phyloP scores from a whole-genome alignment of 2,888 invertebrate genomes.

The Empis stercorea region DNA sequence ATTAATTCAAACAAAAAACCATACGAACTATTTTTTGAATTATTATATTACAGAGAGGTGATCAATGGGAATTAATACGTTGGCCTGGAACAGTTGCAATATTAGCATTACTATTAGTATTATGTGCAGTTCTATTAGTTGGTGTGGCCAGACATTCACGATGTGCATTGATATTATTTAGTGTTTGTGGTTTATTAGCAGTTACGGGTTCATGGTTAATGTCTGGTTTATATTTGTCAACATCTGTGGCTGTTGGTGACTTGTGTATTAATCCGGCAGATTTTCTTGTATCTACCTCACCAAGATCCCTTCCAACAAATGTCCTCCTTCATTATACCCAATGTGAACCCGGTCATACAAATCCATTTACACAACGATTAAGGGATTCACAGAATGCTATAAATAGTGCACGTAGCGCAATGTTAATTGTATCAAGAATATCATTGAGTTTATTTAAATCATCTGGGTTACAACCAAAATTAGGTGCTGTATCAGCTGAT shows the following conservation, averaged over 20 bases:
- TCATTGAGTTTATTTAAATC: constrained; percentile 35
- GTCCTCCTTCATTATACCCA: constrained; percentile 67
- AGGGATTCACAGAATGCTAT: constrained; percentile 64
- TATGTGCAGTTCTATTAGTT: constrained; percentile 78
- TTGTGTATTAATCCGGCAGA: constrained; percentile 75
- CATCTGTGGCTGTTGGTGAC: constrained; percentile 74
- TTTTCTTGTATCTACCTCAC: constrained; percentile 56
- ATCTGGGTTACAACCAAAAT: constrained; percentile 52
- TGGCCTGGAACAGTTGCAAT: constrained; percentile 87
- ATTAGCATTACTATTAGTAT: constrained; percentile 69
- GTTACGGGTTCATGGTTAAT: constrained; percentile 82
- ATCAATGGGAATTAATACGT: constrained; percentile 60
- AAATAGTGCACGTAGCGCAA: constrained; percentile 37
- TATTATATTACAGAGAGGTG: constrained; percentile 43
- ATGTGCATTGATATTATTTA: constrained; percentile 79
- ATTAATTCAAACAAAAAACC: neutral
- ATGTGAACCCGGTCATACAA: constrained; percentile 66
- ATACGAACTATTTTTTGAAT: neutral
- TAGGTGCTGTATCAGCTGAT: constrained; percentile 64
- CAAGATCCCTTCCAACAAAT: constrained; percentile 43
- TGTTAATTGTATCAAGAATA: constrained; percentile 35
- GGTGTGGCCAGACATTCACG: constrained; percentile 82
- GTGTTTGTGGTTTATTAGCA: constrained; percentile 73
- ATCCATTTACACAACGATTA: constrained; percentile 68
- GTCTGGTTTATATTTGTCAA: constrained; percentile 73